Evolutionary conservation across 2,888 invertebrate genomes (phyloP), one percentile per base, ranked within the genome.

Genomic region (Cosmorhoe ocellata): DNA sequence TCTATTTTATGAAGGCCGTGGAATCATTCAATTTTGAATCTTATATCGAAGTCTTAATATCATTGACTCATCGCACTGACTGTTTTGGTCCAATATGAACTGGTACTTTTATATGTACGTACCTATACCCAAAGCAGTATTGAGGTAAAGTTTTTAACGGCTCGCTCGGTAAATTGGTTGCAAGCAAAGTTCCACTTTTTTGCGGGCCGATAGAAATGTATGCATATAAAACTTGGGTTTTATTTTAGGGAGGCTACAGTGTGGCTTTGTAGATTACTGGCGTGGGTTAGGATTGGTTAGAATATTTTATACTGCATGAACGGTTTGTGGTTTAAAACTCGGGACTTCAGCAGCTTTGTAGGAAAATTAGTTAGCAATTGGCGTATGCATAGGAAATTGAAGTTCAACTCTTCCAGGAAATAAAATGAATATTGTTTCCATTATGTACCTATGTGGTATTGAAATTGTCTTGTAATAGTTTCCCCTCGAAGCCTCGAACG

Each of bases 171-270:
- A 28, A 38, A 41, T 47, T 12, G 39, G 31, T 31, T 39, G 30
- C 47, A 36, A 39, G 47, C 33, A 52, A 34, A 52, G 13, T 32
- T 43, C 34, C 24, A 32, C 49, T 51, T 46, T 41, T 34, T 45
- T 37, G 32, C 32, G 43, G 42, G 32, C 32, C 37, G 41, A 55
- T 52, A 22, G 37, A 49, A 50, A 58, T 50, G 52, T 52, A 41
- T 31, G 18, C 24, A 45, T 50, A 58, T 57, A 51, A 56, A 52
- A 43, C 5, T 11, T 18, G 18, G 26, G 47, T 30, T 43, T 47
- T 42, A 43, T 47, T 43, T 40, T 30, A 34, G 6, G 26, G 22
- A 32, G n/a, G 14, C 34, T 41, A 30, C n/a, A 24, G 31, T 47
- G 38, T 43, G 34, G 43, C 30, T 43, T 36, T 33, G 26, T 39